phyloP scores from a whole-genome alignment of 2,888 invertebrate species.

The Rambutsinella grinnellia region DNA sequence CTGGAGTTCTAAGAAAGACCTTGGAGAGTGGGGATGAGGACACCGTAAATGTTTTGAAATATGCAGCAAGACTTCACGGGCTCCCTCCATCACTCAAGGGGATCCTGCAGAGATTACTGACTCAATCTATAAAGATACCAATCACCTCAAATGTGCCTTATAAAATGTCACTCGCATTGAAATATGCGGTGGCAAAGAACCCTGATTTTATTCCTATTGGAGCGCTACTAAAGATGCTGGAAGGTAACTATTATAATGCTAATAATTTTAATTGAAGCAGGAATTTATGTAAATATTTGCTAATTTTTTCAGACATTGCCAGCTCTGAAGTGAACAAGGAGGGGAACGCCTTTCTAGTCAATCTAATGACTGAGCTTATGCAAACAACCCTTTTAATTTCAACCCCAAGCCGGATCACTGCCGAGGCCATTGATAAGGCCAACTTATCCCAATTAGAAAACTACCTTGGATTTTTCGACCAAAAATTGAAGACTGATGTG shows the following conservation, averaged over 20 bases:
- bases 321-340: background rate
- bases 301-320: no score
- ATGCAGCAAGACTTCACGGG: slow-evolving; percentile 5
- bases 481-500: slow-evolving; percentile 4
- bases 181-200: slow-evolving; percentile 3
- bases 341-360: background rate
- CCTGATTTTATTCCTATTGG: background rate
- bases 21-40: background rate
- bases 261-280: no score
- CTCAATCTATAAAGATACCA: background rate
- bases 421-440: background rate
- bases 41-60: background rate
- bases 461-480: background rate
- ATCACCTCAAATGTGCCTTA: background rate
- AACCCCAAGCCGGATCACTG: no score
- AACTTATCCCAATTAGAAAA: slow-evolving; percentile 3
- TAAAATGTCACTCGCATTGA: slow-evolving; percentile 2
- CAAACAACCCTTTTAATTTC: background rate
- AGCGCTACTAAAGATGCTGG: background rate
- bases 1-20: no score
- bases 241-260: background rate
- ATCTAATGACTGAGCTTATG: slow-evolving; percentile 1
- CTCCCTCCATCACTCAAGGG: background rate
- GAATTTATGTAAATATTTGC: no score
- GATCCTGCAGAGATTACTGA: background rate